These are phyloP conservation scores for Nomada fabriciana DNA, from an alignment of 2,888 invertebrate species.

Conservation along the genomic window DNA sequence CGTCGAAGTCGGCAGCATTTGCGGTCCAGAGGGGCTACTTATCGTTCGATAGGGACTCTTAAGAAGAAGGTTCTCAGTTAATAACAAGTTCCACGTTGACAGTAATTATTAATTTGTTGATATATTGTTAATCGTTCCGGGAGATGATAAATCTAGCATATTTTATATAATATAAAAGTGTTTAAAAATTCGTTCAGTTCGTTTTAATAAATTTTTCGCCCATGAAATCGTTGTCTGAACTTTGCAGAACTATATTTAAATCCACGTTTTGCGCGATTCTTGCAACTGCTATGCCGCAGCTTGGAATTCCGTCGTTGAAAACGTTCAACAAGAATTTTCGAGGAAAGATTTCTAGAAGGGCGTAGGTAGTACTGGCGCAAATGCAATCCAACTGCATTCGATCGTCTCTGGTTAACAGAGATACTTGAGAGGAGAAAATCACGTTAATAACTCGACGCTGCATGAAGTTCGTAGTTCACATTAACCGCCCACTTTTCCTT, in stretches of 20 bases:
- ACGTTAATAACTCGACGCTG: neutral
- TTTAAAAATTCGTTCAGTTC: neutral
- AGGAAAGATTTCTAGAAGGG: neutral
- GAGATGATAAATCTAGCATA: neutral
- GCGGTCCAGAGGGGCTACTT: constrained; percentile 45
- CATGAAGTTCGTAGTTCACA: constrained; percentile 46
- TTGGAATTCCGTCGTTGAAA: neutral
- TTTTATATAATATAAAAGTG: neutral
- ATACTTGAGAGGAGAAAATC: constrained; percentile 35
- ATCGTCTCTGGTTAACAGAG: constrained; percentile 9
- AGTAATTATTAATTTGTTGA: constrained; percentile 12
- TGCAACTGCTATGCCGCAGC: neutral
- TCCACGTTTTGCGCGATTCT: too few relatives aligned
- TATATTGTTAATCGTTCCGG: neutral
- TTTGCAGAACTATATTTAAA: neutral
- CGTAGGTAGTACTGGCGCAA: constrained; percentile 15
- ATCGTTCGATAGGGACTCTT: constrained; percentile 27
- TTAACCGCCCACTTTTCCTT: neutral
- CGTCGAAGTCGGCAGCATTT: constrained; percentile 32
- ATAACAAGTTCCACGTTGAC: neutral
- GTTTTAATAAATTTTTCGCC: neutral
- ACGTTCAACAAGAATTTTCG: constrained; percentile 34
- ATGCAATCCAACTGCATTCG: constrained; percentile 32
- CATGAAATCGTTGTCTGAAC: neutral
- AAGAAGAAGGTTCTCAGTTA: neutral